Conservation (phyloP, 2,797 vertebrate genomes). For the Galago senegalensis region DNA sequence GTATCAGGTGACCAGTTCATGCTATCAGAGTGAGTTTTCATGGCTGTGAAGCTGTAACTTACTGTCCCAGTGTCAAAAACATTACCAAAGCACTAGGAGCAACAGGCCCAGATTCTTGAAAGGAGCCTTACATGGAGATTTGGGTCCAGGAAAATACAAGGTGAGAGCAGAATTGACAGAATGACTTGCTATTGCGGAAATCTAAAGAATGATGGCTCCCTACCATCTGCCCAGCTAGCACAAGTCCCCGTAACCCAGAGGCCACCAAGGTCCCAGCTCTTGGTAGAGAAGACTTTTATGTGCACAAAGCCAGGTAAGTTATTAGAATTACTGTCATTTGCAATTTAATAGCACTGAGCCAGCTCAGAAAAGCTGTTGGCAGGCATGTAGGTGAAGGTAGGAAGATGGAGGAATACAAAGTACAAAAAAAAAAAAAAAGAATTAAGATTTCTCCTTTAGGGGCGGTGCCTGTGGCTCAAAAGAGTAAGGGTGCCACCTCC, state of each 20-base stretch:
- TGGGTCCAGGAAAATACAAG: background rate
- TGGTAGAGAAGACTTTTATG: background rate
- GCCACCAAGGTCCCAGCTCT: background rate
- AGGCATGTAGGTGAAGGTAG: background rate
- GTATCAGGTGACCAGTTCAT: background rate
- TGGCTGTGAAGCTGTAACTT: background rate
- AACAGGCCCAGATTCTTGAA: background rate
- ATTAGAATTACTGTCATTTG: background rate
- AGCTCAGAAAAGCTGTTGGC: background rate
- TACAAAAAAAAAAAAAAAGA: background rate
- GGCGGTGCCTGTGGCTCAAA: no score
- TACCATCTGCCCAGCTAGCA: background rate
- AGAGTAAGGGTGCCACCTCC: no score
- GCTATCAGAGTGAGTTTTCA: background rate
- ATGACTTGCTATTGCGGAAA: background rate
- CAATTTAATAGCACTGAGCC: background rate
- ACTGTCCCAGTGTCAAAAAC: background rate
- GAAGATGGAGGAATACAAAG: background rate
- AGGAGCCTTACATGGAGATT: background rate
- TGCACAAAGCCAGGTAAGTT: background rate
- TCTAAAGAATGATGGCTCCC: background rate
- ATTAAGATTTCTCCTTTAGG: background rate
- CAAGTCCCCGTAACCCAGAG: background rate
- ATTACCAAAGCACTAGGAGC: background rate
- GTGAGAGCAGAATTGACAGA: background rate